These are phyloP conservation scores for Cephonodes hylas DNA, from an alignment of 2,888 invertebrate species.

Conservation along the genomic window DNA sequence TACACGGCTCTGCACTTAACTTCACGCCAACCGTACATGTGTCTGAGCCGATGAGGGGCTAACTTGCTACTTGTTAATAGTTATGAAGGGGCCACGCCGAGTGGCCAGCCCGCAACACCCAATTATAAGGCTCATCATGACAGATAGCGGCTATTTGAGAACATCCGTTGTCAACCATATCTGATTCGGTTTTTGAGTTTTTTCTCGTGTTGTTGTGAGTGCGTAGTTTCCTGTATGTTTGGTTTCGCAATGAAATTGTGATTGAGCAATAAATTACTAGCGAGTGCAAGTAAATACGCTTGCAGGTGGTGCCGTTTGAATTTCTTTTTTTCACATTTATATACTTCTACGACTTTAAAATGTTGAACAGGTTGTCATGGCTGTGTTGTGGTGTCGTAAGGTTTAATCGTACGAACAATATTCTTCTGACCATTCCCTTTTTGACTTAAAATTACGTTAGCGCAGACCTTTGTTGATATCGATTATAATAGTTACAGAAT, in stretches of 20 bases:
- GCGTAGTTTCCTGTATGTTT: background rate
- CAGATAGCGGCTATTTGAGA: slow-evolving; percentile 30
- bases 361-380: too few relatives aligned
- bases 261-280: too few relatives aligned
- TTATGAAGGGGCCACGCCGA: slow-evolving; percentile 52
- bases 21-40: slow-evolving; percentile 63
- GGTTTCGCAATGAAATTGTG: background rate
- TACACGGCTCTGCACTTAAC: slow-evolving; percentile 75
- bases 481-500: too few relatives aligned
- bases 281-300: too few relatives aligned
- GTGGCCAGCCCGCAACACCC: slow-evolving; percentile 51
- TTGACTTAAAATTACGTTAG: too few relatives aligned
- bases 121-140: slow-evolving; percentile 49
- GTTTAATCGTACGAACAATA: too few relatives aligned
- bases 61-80: slow-evolving; percentile 66
- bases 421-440: too few relatives aligned
- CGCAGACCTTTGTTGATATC: too few relatives aligned
- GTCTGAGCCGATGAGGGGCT: slow-evolving; percentile 63
- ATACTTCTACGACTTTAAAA: too few relatives aligned
- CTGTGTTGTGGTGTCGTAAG: too few relatives aligned
- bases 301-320: too few relatives aligned
- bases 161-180: background rate
- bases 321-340: too few relatives aligned
- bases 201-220: background rate
- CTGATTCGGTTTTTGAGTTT: background rate